Base-by-base conservation (phyloP, 2,888 invertebrate species). In the Tholera decimalis region DNA sequence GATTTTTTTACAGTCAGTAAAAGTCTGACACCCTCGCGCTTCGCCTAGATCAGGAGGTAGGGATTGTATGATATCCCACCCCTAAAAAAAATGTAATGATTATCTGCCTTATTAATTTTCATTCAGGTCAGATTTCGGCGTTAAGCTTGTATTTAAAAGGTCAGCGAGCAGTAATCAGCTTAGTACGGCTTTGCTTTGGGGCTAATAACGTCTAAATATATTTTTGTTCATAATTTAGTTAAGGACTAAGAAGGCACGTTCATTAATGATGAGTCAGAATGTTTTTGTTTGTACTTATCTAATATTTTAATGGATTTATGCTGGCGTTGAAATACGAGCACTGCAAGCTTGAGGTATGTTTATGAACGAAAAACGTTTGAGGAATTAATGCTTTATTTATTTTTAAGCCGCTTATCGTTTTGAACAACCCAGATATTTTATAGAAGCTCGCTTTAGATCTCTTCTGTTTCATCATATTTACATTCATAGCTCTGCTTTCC, bases 131-230 rank as follows among this genome's bases (percentile, higher is more conserved):
- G 83, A 85, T 87, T 86, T 85, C 85, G 58, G 73, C 68, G 81
- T 83, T 81, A 86, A 86, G 86, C 86, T 80, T 81, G 78, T 87
- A 84, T 83, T 87, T 85, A 80, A 86, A 88, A 88, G 88, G 88
- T 88, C 88, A 88, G 73, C 60, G 85, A 69, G 80, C 85, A 85
- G 79, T 89, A 89, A 90, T 88, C 89, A 83, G 89, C 88, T 90
- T 89, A 89, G 58, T 77, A 46, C 58, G 67, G 77, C 83, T 82
- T 80, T 79, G 73, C 80, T 78, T 63, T 77, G 62, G 43, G 54
- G 68, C 77, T 73, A 83, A 81, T 82, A 80, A 73, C 62, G 66
- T 68, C 67, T 69, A 74, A 79, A 82, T 65, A 71, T 66, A 72
- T 80, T 79, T 78, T 73, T 53, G 47, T 68, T 53, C 64, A 65